Evolutionary conservation across 2,888 invertebrate genomes (phyloP).

Genomic region (Trichopria drosophilae): DNA sequence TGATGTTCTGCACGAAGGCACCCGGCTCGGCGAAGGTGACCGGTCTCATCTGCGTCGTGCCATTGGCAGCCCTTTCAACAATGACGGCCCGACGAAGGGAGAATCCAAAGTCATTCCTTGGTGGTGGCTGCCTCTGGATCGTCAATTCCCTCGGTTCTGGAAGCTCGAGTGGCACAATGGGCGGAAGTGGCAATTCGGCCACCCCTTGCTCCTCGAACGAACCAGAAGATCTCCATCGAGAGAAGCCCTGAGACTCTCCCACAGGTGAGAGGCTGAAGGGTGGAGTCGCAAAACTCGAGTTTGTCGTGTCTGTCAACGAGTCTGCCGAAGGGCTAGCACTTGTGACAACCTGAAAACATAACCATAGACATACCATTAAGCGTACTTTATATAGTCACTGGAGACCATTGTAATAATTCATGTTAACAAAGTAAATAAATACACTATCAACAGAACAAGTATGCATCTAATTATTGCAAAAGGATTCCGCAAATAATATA

Average conservation of each 20-base stretch:
- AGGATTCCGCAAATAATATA: too few relatives aligned
- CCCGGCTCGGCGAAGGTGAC: constrained; percentile 92
- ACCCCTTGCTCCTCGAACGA: constrained; percentile 71
- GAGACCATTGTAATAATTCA: too few relatives aligned
- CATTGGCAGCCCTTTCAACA: constrained; percentile 67
- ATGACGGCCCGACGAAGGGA: constrained; percentile 86
- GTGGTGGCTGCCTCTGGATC: constrained; percentile 78
- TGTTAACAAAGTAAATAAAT: too few relatives aligned
- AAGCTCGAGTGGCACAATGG: constrained; percentile 69
- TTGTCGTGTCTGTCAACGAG: constrained; percentile 82
- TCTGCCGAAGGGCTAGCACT: constrained; percentile 83
- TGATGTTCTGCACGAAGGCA: constrained; percentile 66
- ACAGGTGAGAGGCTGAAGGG: constrained; percentile 84
- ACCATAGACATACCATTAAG: too few relatives aligned
- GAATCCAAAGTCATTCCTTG: constrained; percentile 91
- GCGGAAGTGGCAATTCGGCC: constrained; percentile 71
- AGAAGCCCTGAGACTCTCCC: constrained; percentile 82
- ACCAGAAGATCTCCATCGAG: constrained; percentile 75
- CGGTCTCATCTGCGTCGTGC: constrained; percentile 65
- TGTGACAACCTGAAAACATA: constrained; percentile 69
- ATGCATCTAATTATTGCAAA: too few relatives aligned
- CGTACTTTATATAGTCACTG: too few relatives aligned
- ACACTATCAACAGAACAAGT: too few relatives aligned
- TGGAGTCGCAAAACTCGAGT: constrained; percentile 84
- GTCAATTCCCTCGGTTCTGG: constrained; percentile 75